Evolutionary conservation across 1,140 invertebrate species (phyloP), one percentile per base, ranked within the genome.

Genomic region (Pectinophora gossypiella): DNA sequence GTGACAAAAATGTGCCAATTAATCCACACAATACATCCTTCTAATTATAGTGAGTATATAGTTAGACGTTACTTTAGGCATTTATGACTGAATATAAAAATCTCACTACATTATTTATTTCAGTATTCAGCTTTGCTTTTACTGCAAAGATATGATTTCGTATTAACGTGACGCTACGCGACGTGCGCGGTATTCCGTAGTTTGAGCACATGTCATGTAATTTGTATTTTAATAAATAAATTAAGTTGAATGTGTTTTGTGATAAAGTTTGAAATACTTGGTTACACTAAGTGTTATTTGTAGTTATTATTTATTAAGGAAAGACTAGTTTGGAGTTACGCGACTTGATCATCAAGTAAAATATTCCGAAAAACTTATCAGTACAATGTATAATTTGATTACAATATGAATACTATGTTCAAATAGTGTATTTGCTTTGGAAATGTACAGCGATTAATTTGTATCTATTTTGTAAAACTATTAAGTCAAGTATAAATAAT

Each of bases 401-500:
- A 43, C 9, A 49, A 13, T 36, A 51, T 50, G 43, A 47, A 54
- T 51, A 43, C 40, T 53, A 53, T 48, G 55, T 64, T 59, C 42
- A 61, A 58, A 56, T 63, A 59, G 54, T 61, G 57, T 64, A 56
- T 60, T 61, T 53, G 65, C 75, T 76, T 76, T 56, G 52, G 59
- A 75, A 70, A 69, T 84, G 78, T 84, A 82, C 70, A 78, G 74
- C 73, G 53, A 75, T 72, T 77, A 61, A 74, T 82, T 84, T 80
- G 73, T 80, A 81, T 80, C 72, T 65, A 72, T 76, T 80, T 84
- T 84, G 56, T 84, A 77, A 74, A 72, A 68, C 61, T 75, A 68
- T 72, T 64, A 64, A 61, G 56, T 43, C 58, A 67, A 72, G 61
- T 70, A 70, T n/a, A 68, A 75, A 70, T 68, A 72, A 68, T 76